Evolutionary conservation across 2,888 invertebrate genomes (phyloP), one percentile per base, ranked within the genome.

Genomic region (Hirtodrosophila trivittata): DNA sequence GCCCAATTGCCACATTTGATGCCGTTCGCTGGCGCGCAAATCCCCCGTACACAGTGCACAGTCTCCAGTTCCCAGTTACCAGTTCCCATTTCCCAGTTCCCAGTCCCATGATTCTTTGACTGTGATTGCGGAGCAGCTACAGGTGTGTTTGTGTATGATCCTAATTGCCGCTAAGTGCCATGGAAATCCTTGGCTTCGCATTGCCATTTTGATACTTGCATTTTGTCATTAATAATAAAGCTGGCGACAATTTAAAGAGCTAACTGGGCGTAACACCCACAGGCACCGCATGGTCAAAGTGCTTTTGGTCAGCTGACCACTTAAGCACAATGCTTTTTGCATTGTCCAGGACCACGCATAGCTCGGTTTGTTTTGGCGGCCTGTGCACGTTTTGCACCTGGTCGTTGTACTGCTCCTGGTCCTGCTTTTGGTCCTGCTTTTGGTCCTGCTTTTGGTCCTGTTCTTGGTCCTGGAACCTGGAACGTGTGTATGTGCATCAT

Each of bases 141-240:
- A 80, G 87, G 86, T 87, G 87, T 39, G 33, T 35, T 5, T 28
- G 28, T 28, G 28, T n/a, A 28, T 54, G 41, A 58, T 58, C 62
- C 77, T 87, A 88, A 87, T 86, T 86, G 87, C 73, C 82, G 73
- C 75, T 87, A 87, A 87, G 88, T 87, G 88, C 71, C 75, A 51
- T 35, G 65, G 38, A 57, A 58, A 65, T 81, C 50, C 57, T 66
- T 66, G 52, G 37, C 55, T 66, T 66, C 50, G 37, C 52, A 67
- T 80, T 75, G 46, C 66, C 50, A 41, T 66, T 57, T 54, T 47
- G 50, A 42, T 58, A 50, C 66, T 28, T 37, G 58, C 59, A 71
- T 64, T 83, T 69, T 58, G 57, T 62, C 59, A 84, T 86, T 80
- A 84, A 86, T 86, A 84, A 84, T 81, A 72, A 45, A 66, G 47